Evolutionary conservation across 2,888 invertebrate species (phyloP).

Genomic region (Melanchra persicariae): DNA sequence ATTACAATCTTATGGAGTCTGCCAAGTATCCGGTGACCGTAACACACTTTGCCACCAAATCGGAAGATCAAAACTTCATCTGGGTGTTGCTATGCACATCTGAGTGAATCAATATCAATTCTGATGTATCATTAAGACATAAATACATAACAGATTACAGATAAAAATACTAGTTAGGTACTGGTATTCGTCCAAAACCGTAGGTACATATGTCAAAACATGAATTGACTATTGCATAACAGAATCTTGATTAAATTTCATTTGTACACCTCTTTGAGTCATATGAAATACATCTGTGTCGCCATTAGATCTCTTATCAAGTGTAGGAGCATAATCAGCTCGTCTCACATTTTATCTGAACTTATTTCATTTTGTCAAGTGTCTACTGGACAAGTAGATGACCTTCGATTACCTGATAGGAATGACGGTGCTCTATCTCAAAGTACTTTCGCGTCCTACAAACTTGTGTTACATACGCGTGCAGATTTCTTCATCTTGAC

Average conservation of each 20-base stretch:
- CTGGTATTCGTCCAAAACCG: background rate
- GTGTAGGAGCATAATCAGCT: constrained; percentile 35
- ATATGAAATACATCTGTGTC: constrained; percentile 15
- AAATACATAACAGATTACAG: background rate
- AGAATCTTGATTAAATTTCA: constrained; percentile 5
- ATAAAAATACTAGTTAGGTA: background rate
- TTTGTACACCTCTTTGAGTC: constrained; percentile 7
- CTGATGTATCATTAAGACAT: constrained; percentile 1
- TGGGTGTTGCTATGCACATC: background rate
- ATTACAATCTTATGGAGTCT: no score
- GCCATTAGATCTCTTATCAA: constrained; percentile 39
- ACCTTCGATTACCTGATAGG: constrained; percentile 59
- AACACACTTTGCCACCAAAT: background rate
- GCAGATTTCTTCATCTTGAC: constrained; percentile 30
- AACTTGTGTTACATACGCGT: background rate
- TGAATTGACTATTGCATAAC: constrained; percentile 4
- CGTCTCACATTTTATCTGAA: constrained; percentile 52
- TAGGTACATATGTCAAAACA: background rate
- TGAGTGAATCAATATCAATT: background rate
- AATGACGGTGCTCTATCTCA: constrained; percentile 9
- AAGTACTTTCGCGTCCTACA: constrained; percentile 17
- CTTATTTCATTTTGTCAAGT: constrained; percentile 40
- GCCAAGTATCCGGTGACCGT: no score
- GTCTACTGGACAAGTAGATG: constrained; percentile 36
- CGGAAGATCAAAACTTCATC: background rate